Percentiles rank a stretch among this genome's conserved stretches.
These are phyloP conservation scores for Barypeithes pellucidus DNA, from an alignment of 2,888 invertebrate genomes.

Conservation along the genomic window DNA sequence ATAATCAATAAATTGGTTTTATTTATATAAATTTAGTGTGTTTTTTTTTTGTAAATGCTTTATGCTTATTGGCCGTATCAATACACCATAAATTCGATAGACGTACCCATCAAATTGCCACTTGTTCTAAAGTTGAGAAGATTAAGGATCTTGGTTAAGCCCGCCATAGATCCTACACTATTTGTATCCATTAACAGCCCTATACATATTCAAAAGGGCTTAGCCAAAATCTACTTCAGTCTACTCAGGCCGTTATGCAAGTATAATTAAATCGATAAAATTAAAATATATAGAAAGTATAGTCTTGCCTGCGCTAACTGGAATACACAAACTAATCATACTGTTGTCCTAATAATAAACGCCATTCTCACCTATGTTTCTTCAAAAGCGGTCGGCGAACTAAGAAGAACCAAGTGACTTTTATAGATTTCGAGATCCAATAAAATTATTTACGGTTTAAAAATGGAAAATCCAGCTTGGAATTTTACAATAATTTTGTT, in stretches of 20 bases:
- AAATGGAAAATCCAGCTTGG: too few species aligned
- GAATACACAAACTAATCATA: too few species aligned
- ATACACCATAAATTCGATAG: not conserved
- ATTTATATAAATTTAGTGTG: slow-evolving; percentile 60
- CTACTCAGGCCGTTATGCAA: not conserved
- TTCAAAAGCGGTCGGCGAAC: too few species aligned
- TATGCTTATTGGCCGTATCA: not conserved
- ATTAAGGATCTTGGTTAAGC: slow-evolving; percentile 17
- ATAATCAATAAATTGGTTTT: slow-evolving; percentile 63
- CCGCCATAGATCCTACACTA: not conserved
- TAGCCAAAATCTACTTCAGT: slow-evolving; percentile 4
- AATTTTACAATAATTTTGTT: too few species aligned
- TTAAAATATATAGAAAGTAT: too few species aligned
- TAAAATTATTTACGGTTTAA: too few species aligned
- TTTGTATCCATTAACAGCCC: slow-evolving; percentile 15
- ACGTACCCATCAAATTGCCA: not conserved
- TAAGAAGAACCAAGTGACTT: too few species aligned
- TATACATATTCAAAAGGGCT: slow-evolving; percentile 23
- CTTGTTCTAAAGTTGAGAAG: slow-evolving; percentile 7
- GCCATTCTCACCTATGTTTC: too few species aligned
- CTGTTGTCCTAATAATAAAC: too few species aligned
- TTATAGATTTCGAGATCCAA: too few species aligned
- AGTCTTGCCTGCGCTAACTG: too few species aligned
- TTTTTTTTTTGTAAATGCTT: not conserved
- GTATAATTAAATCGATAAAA: not conserved